Evolutionary conservation across 2,113 vertebrate species (phyloP).

Genomic region (Bubo blakistoni): DNA sequence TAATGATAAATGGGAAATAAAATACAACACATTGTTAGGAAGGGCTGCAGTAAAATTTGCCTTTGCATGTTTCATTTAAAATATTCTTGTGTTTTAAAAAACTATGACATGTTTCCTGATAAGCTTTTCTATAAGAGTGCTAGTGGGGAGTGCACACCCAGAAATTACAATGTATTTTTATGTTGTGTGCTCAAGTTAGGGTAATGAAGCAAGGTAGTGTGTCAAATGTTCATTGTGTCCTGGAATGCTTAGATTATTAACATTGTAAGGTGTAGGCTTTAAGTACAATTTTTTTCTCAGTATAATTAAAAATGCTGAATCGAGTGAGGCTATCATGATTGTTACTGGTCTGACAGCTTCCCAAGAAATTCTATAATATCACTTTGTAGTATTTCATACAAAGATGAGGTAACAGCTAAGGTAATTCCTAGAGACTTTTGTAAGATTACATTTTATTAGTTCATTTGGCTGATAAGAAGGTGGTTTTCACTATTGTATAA

Average conservation of each 20-base stretch:
- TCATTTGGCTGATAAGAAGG: not conserved
- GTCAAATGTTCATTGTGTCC: not conserved
- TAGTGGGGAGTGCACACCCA: not conserved
- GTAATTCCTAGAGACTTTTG: not conserved
- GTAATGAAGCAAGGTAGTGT: not conserved
- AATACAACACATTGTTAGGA: not conserved
- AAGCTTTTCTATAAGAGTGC: not conserved
- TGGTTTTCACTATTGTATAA: not conserved
- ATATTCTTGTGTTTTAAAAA: not conserved
- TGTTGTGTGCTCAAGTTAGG: not conserved
- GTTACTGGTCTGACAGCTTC: slow-evolving; percentile 3
- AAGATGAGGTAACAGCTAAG: not conserved
- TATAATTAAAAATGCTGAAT: not conserved
- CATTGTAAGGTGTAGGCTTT: not conserved
- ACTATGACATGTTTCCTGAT: not conserved
- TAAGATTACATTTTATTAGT: not conserved
- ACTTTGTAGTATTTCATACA: not conserved
- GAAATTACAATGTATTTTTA: not conserved
- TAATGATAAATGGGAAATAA: not conserved
- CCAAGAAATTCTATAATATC: not conserved
- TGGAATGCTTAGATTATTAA: not conserved
- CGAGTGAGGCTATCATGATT: not conserved
- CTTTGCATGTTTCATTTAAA: not conserved
- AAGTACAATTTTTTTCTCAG: not conserved
- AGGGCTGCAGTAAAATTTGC: not conserved